Conservation (phyloP, 2,888 invertebrate genomes). For the Cylindroiulus punctatus region DNA sequence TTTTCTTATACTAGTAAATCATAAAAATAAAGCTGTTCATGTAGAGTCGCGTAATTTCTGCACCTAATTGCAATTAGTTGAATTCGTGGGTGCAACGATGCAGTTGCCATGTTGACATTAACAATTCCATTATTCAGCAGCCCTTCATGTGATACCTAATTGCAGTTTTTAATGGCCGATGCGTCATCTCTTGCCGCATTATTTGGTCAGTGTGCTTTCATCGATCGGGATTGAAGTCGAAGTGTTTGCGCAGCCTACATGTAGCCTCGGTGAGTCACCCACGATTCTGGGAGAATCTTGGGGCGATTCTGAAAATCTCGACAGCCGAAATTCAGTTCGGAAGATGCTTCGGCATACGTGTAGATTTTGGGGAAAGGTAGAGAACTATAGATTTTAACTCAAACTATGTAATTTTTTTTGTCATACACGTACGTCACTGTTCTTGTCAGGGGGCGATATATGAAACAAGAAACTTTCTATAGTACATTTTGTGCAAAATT, state of each 20-base stretch:
- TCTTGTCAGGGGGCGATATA: too few species aligned
- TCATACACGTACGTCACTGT: too few species aligned
- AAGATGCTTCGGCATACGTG: too few species aligned
- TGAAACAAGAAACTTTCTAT: too few species aligned
- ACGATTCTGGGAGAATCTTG: not conserved
- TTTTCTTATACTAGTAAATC: too few species aligned
- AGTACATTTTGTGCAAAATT: too few species aligned
- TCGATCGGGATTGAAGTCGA: not conserved
- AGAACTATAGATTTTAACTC: too few species aligned
- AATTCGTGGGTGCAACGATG: not conserved
- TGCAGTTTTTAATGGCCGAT: constrained; percentile 4
- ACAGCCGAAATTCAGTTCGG: too few species aligned
- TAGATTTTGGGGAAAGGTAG: too few species aligned
- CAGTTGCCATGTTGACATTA: constrained; percentile 1
- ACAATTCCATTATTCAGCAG: not conserved
- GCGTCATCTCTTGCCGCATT: constrained; percentile 1
- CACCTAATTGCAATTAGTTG: not conserved
- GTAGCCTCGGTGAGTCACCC: constrained; percentile 11
- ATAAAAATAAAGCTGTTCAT: too few species aligned
- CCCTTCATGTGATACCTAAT: not conserved
- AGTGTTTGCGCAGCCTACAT: not conserved
- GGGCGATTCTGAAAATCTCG: not conserved
- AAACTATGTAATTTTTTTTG: too few species aligned
- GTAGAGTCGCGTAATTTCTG: not conserved
- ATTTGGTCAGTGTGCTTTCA: constrained; percentile 27